Evolutionary conservation across 2,797 vertebrate genomes (phyloP), one percentile per base, ranked within the genome.

Genomic region (Oreochromis grahami): DNA sequence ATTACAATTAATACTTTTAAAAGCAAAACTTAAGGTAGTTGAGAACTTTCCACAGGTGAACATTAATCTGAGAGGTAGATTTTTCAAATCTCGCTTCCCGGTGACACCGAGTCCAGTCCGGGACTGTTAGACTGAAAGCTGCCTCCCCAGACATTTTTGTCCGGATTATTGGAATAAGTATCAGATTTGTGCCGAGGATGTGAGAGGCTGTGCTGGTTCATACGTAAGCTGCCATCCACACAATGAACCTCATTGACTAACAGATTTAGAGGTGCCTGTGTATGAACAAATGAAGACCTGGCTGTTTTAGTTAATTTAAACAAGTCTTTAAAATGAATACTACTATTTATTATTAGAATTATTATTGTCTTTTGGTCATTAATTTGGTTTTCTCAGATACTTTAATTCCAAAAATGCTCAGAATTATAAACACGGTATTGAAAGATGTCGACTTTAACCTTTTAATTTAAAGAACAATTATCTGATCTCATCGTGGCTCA

Each of bases 31-130:
- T 13, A 21, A 65, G 26, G 8, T 58, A 9, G 1, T 11, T 65
- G 11, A 38, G 34, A 38, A 38, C 11, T 38, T 0, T 65, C 0
- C 34, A 38, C 7, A 7, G 19, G 34, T 21, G 32, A 36, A 63
- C 7, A 63, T 36, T 3, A 36, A 36, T 0, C 17, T 1, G 19
- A 41, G 34, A 38, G 34, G 60, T 21, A 0, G 36, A 5, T 41
- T 65, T 65, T 8, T 41, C 0, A 65, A 21, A 65, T 65, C 3
- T 68, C 11, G 9, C 32, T 36, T 36, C 32, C 58, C 2, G 0
- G 5, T 6, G 55, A 56, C 55, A 56, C 9, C 0, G 56, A 60
- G 29, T 19, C 56, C 17, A 34, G 58, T 12, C 32, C 0, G 1
- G 8, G 58, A n/a, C 10, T n/a, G 12, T 36, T 21, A 13, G 2